phyloP scores from a whole-genome alignment of 2,888 invertebrate genomes.

The Synanthedon formicaeformis region DNA sequence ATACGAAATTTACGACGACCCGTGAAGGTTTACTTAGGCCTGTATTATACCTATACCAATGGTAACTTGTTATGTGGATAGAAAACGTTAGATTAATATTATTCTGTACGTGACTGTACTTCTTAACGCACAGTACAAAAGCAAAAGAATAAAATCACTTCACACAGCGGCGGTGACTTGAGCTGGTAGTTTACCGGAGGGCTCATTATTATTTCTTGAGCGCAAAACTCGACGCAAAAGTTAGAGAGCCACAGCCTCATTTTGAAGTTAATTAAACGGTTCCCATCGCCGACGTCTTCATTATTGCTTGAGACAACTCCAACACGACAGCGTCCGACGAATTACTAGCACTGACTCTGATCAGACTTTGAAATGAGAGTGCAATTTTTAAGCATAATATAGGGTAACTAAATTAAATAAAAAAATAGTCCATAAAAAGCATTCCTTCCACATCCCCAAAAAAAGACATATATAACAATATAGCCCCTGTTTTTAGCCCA shows the following conservation, averaged over 20 bases:
- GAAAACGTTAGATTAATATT: neutral
- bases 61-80: neutral
- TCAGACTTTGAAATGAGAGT: neutral
- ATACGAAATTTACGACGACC: too few species aligned
- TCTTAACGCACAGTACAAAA: neutral
- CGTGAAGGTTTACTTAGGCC: too few species aligned
- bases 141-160: neutral
- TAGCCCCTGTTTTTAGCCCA: too few species aligned
- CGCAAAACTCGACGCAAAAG: slow-evolving; percentile 27
- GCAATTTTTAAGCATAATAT: neutral
- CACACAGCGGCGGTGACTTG: neutral
- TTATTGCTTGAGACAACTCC: slow-evolving; percentile 24
- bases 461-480: too few species aligned
- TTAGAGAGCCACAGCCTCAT: slow-evolving; percentile 34
- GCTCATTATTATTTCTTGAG: slow-evolving; percentile 46
- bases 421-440: too few species aligned
- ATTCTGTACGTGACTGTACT: too few species aligned
- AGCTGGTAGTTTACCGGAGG: slow-evolving; percentile 4
- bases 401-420: too few species aligned
- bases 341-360: neutral
- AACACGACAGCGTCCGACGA: neutral
- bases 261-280: slow-evolving; percentile 59
- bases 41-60: neutral
- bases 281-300: slow-evolving; percentile 44
- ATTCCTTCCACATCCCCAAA: too few species aligned